Percentiles rank a stretch among this genome's conserved stretches.
phyloP scores from a whole-genome alignment of 92 coral and sea anemone species.

The Zoanthus gigantus region DNA sequence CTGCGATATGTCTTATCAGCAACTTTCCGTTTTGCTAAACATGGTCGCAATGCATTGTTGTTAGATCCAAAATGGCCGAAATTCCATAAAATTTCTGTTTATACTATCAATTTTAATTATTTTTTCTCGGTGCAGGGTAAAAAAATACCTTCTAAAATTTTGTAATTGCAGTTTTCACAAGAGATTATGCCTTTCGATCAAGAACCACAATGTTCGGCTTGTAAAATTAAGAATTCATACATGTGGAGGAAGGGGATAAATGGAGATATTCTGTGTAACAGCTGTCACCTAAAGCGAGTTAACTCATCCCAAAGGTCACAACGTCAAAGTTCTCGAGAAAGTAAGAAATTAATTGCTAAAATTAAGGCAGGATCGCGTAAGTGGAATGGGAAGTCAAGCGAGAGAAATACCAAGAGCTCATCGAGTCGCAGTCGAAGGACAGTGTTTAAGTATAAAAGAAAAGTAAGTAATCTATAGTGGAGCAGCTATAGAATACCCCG shows the following conservation, averaged over 20 bases:
- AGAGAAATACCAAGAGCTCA: constrained; percentile 65
- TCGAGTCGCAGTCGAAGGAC: constrained; percentile 87
- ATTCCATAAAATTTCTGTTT: neutral
- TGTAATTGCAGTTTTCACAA: neutral
- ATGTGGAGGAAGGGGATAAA: constrained; percentile 98
- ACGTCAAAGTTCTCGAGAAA: constrained; percentile 91
- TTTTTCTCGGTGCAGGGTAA: neutral
- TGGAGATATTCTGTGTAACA: constrained; percentile 97
- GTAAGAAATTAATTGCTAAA: constrained; percentile 85
- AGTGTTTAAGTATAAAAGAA: constrained; percentile 77
- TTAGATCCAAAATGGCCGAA: constrained; percentile 43
- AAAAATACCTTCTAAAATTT: neutral
- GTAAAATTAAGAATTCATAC: constrained; percentile 90
- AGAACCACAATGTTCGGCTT: constrained; percentile 93
- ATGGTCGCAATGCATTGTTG: constrained; percentile 38
- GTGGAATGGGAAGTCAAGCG: constrained; percentile 94
- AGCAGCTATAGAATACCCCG: neutral
- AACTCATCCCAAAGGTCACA: constrained; percentile 90
- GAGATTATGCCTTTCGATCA: constrained; percentile 82
- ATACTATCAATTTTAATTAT: neutral
- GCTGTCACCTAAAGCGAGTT: constrained; percentile 96
- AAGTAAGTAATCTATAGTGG: constrained; percentile 57
- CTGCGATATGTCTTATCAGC: no score
- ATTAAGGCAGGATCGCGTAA: constrained; percentile 90
- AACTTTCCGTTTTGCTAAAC: no score